These are phyloP conservation scores for Sarotherodon lohbergeri DNA, from an alignment of 2,113 vertebrate genomes.

Conservation along the genomic window DNA sequence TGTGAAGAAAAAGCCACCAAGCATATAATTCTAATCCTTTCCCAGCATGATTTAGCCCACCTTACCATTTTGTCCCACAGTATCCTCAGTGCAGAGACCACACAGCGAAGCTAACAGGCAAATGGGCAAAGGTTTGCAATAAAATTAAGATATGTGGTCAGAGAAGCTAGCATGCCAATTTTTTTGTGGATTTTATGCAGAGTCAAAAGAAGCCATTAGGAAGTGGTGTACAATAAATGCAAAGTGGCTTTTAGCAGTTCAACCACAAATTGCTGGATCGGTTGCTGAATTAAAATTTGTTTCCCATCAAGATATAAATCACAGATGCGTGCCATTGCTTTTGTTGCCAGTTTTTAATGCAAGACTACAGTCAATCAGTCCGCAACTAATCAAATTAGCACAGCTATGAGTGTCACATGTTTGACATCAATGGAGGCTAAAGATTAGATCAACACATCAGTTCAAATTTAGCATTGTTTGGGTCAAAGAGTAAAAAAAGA, in stretches of 20 bases:
- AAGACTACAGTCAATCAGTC: neutral
- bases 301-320: neutral
- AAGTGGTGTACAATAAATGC: neutral
- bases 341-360: neutral
- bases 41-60: slow-evolving; percentile 9
- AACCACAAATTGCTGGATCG: neutral
- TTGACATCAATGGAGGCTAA: neutral
- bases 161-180: neutral
- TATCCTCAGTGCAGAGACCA: slow-evolving; percentile 8
- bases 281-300: neutral
- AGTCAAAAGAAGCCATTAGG: neutral
- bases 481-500: neutral
- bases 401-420: neutral
- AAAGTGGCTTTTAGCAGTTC: neutral
- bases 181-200: neutral
- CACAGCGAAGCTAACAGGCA: slow-evolving; percentile 5
- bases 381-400: neutral
- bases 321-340: neutral
- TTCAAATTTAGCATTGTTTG: neutral
- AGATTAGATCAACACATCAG: neutral
- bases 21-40: slow-evolving; percentile 47
- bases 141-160: neutral
- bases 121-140: neutral
- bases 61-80: neutral
- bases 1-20: neutral